These are phyloP conservation scores for Laothoe populi DNA, from an alignment of 2,888 invertebrate genomes.

Conservation along the genomic window DNA sequence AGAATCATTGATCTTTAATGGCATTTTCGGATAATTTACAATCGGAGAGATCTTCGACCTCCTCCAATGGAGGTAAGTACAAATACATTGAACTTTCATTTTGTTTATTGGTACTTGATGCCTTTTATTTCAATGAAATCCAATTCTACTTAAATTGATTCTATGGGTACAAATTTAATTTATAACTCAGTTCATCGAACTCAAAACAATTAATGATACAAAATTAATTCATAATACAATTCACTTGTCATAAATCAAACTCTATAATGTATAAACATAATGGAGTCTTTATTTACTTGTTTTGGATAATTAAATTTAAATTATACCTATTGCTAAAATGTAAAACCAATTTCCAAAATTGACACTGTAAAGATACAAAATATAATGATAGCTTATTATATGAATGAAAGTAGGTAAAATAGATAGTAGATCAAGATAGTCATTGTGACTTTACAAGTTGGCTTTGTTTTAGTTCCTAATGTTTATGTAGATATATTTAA, in stretches of 20 bases:
- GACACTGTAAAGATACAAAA: no score
- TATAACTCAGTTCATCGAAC: conserved; percentile 14
- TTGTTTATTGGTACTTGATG: conserved; percentile 25
- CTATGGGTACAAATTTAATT: conserved; percentile 7
- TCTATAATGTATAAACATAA: conserved; percentile 8
- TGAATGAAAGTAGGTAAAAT: no score
- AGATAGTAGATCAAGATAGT: no score
- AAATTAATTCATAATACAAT: not conserved
- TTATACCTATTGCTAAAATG: not conserved
- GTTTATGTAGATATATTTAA: no score
- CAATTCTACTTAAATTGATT: conserved; percentile 29
- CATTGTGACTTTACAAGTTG: no score
- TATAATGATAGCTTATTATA: no score
- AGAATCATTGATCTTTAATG: conserved; percentile 25
- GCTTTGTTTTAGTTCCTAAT: no score
- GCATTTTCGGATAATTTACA: conserved; percentile 15
- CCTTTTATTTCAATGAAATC: conserved; percentile 30
- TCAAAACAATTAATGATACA: conserved; percentile 8
- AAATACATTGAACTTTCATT: conserved; percentile 32
- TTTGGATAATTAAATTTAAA: no score
- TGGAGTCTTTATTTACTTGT: no score
- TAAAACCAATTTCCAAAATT: no score
- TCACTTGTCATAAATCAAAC: not conserved
- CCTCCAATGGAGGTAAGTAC: conserved; percentile 27
- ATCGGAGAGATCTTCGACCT: conserved; percentile 30